Conservation (phyloP, 2,888 invertebrate species). For the Blera fallax region DNA sequence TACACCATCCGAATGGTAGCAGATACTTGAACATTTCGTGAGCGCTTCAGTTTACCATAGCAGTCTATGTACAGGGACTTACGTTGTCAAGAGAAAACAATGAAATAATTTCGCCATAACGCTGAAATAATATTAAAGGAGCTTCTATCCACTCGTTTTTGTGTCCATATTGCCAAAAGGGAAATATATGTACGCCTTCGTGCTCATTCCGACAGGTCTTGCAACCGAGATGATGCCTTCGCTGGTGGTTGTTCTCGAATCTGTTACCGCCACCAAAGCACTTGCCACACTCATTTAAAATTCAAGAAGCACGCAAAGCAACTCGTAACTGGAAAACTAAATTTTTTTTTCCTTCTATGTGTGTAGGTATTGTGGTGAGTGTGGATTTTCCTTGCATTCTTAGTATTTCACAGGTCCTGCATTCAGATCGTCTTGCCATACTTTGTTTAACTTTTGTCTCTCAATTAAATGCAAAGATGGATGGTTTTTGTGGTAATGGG, state of each 20-base stretch:
- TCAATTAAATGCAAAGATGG: slow-evolving; percentile 55
- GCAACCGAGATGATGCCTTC: background rate
- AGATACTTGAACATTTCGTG: too few species aligned
- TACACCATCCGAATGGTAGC: too few species aligned
- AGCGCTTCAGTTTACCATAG: too few species aligned
- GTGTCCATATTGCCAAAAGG: slow-evolving; percentile 21
- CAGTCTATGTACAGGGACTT: background rate
- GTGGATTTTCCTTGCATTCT: background rate
- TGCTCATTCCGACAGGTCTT: slow-evolving; percentile 15
- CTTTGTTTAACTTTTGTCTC: slow-evolving; percentile 57
- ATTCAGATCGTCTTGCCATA: slow-evolving; percentile 5
- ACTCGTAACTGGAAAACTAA: background rate
- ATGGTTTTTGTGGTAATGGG: slow-evolving; percentile 9
- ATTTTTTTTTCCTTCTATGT: too few species aligned
- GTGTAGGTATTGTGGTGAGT: background rate
- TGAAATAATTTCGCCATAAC: slow-evolving; percentile 58
- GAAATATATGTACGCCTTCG: slow-evolving; percentile 38
- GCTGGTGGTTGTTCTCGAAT: slow-evolving; percentile 2
- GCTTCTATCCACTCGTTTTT: background rate
- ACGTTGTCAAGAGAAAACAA: slow-evolving; percentile 31
- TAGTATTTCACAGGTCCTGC: slow-evolving; percentile 2
- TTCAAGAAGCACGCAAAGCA: slow-evolving; percentile 48
- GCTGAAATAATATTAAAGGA: slow-evolving; percentile 59
- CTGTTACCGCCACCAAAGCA: background rate
- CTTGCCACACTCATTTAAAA: slow-evolving; percentile 36